Evolutionary conservation across 2,888 invertebrate genomes (phyloP).

Genomic region (Luperina testacea): DNA sequence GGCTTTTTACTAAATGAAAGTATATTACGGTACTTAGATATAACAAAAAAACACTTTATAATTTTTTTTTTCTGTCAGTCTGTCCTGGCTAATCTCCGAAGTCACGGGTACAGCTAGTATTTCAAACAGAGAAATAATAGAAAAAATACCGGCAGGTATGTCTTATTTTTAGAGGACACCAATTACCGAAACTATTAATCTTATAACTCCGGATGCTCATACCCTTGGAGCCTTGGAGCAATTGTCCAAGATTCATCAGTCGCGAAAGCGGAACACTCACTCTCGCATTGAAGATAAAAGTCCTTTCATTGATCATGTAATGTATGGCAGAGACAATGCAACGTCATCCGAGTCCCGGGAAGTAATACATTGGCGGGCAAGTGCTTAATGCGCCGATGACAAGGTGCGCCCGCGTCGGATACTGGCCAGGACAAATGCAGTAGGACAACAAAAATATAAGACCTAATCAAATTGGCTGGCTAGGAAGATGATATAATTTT

Average conservation of each 20-base stretch:
- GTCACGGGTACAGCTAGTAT: no score
- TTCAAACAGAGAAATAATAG: not conserved
- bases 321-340: constrained; percentile 30
- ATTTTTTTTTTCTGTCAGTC: no score
- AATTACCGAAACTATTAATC: not conserved
- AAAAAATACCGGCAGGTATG: not conserved
- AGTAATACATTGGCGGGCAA: constrained; percentile 53
- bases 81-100: no score
- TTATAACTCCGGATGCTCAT: not conserved
- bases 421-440: constrained; percentile 25
- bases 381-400: constrained; percentile 36
- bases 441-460: constrained; percentile 1
- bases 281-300: constrained; percentile 19
- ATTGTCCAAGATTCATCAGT: not conserved
- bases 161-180: not conserved
- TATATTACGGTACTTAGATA: not conserved
- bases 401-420: constrained; percentile 40
- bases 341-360: constrained; percentile 49
- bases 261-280: constrained; percentile 18
- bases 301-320: constrained; percentile 18
- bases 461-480: not conserved
- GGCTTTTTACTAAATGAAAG: not conserved
- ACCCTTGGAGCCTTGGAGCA: not conserved
- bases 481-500: not conserved
- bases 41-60: not conserved